Evolutionary conservation across 2,888 invertebrate species (phyloP).

Genomic region (Leptinotarsa juncta): DNA sequence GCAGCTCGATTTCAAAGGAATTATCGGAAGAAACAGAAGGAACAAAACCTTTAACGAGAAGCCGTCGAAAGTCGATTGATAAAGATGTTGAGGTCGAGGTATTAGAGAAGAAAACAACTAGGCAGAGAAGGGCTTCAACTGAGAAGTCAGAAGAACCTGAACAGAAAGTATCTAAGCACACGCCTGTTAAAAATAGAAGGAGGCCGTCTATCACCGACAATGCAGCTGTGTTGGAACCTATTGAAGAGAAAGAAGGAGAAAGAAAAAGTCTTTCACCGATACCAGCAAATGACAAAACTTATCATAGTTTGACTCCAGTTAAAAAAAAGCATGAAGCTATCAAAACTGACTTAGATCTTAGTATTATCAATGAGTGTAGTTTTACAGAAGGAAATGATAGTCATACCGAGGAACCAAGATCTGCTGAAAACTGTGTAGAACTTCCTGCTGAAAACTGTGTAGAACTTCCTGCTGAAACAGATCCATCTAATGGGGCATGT

Average conservation of each 20-base stretch:
- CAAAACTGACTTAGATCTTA: conserved; percentile 46
- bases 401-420: conserved; percentile 11
- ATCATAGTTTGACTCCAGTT: conserved; percentile 34
- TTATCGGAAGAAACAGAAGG: conserved; percentile 33
- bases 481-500: background rate
- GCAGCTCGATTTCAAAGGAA: conserved; percentile 35
- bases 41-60: conserved; percentile 36
- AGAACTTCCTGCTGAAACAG: background rate
- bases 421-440: conserved; percentile 9
- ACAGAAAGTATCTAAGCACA: conserved; percentile 25
- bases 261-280: conserved; percentile 31
- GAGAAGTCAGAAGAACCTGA: conserved; percentile 38
- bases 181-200: conserved; percentile 38
- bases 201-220: conserved; percentile 35
- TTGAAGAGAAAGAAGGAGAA: conserved; percentile 39
- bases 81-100: conserved; percentile 29
- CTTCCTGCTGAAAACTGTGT: background rate
- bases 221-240: conserved; percentile 36
- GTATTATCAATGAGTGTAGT: conserved; percentile 47
- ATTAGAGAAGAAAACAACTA: conserved; percentile 31
- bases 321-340: conserved; percentile 40
- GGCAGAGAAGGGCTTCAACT: conserved; percentile 43
- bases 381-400: conserved; percentile 40
- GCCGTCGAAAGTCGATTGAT: conserved; percentile 39
- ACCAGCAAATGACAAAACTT: background rate